A percentile compares a stretch with the other conserved stretches of the same genome.
These are phyloP conservation scores for Eilema griseolum DNA, from an alignment of 2,888 invertebrate species.

Conservation along the genomic window DNA sequence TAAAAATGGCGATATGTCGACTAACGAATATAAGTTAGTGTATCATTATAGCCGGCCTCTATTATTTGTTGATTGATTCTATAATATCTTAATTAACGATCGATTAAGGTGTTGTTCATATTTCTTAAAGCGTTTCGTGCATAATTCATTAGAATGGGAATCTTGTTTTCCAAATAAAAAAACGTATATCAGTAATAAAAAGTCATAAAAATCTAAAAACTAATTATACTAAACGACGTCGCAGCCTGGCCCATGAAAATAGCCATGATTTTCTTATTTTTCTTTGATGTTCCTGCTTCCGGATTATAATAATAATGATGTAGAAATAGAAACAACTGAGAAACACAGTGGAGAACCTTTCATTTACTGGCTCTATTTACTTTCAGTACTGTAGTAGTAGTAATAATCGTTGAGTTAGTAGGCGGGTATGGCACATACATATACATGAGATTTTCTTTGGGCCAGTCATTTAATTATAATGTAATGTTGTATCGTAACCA, in stretches of 20 bases:
- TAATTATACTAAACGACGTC: too few relatives aligned
- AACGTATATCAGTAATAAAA: neutral
- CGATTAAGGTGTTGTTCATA: neutral
- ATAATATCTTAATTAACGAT: neutral
- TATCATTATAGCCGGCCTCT: constrained; percentile 22
- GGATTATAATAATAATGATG: too few relatives aligned
- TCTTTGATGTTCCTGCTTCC: too few relatives aligned
- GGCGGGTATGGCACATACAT: neutral
- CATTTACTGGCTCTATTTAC: neutral
- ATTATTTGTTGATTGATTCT: constrained; percentile 21
- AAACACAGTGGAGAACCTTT: too few relatives aligned
- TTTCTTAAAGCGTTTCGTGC: neutral
- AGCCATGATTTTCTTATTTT: too few relatives aligned
- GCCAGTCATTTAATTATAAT: neutral
- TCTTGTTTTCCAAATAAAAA: too few relatives aligned
- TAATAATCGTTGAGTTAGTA: neutral
- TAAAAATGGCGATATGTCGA: constrained; percentile 34
- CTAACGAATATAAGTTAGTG: constrained; percentile 32
- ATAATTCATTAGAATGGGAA: neutral
- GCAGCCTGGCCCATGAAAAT: too few relatives aligned
- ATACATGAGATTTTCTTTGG: neutral
- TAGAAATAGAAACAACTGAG: too few relatives aligned
- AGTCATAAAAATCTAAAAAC: too few relatives aligned
- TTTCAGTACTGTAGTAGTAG: neutral
- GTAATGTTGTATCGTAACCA: neutral